Evolutionary conservation across 92 coral and sea anemone genomes (phyloP).

Genomic region (Paragorgia papillata): DNA sequence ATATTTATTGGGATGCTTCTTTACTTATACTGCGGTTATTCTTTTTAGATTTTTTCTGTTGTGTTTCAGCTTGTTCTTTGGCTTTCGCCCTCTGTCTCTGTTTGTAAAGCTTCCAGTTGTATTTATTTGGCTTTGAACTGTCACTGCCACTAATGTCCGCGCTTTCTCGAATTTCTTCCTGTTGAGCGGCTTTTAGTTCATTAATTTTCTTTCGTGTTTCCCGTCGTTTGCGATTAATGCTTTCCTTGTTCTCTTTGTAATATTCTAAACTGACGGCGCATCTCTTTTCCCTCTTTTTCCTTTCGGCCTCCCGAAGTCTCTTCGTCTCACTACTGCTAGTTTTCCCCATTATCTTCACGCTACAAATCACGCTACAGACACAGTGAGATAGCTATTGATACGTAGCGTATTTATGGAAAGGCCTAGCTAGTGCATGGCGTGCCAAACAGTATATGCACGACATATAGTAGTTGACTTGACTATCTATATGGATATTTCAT

Average conservation of each 20-base stretch:
- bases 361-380: not conserved
- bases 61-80: not conserved
- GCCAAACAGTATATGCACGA: not conserved
- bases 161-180: not conserved
- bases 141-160: not conserved
- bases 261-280: slow-evolving; percentile 11
- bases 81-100: slow-evolving; percentile 16
- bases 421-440: slow-evolving; percentile 5
- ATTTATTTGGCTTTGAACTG: not conserved
- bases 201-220: slow-evolving; percentile 6
- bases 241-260: slow-evolving; percentile 13
- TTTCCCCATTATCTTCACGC: too few species aligned
- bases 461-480: too few species aligned
- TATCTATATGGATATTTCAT: too few species aligned
- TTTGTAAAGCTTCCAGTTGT: slow-evolving; percentile 26
- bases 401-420: not conserved
- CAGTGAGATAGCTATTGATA: not conserved
- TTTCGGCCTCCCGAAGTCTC: too few species aligned
- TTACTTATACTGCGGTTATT: not conserved
- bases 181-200: slow-evolving; percentile 4
- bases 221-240: slow-evolving; percentile 12
- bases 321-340: too few species aligned
- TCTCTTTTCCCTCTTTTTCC: not conserved
- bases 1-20: too few species aligned
- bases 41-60: slow-evolving; percentile 3